Evolutionary conservation across 2,113 vertebrate species (phyloP), one percentile per base, ranked within the genome.

Genomic region (Phainopepla nitens): DNA sequence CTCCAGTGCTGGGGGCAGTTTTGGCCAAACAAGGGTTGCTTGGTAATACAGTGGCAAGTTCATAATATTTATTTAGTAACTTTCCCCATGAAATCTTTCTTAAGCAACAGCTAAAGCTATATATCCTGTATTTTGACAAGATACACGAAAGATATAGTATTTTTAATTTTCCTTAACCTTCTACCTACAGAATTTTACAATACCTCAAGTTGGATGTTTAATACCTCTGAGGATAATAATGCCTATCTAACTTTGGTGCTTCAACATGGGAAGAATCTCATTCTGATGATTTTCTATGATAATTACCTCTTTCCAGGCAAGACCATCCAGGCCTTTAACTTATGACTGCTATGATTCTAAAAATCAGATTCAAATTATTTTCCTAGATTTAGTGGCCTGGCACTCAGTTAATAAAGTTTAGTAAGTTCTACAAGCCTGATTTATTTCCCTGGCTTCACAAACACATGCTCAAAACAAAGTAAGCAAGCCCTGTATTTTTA

Each of bases 1-100:
- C 56, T 47, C 0, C 0, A 47, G 20, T 15, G 4, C 5, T 31
- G 22, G 8, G 35, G 5, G 10, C 18, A 18, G 17, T 3, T 42
- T 27, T 31, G 21, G 35, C 18, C 7, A 50, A 36, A 27, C 12
- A 50, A 31, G 5, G 3, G 19, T 57, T 56, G 11, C 14, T 64
- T 56, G 35, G 13, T 27, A 64, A 28, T 49, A 47, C 29, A 49
- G 11, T 12, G 13, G 16, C 20, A 71, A 31, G 14, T 25, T 79
- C 5, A 18, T 24, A 47, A 29, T 19, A 54, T 17, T 49, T 62
- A 22, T 49, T 71, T 62, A 56, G 25, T 21, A 22, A 19, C 5
- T 71, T 35, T 42, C 11, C 42, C 21, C 7, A 25, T 31, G 3
- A 56, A 79, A 39, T 20, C 10, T 47, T 70, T 62, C 17, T 62